These are phyloP conservation scores for Dasypogon diadema DNA, from an alignment of 2,888 invertebrate genomes.

Conservation along the genomic window DNA sequence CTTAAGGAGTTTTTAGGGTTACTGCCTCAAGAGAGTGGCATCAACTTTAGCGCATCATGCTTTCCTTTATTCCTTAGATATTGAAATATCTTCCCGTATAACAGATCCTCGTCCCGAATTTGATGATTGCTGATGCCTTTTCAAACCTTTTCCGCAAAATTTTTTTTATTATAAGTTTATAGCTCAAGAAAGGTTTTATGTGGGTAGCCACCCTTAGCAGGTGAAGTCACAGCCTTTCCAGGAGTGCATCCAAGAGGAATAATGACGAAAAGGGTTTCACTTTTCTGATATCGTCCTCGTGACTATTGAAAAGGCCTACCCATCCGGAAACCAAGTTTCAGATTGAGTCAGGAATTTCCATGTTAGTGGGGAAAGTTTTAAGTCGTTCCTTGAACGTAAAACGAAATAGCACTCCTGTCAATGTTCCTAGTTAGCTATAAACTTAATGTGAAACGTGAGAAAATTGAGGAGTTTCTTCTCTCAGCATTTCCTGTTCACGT, in stretches of 20 bases:
- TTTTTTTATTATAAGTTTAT: conserved; percentile 38
- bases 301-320: conserved; percentile 8
- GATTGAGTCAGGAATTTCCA: conserved; percentile 31
- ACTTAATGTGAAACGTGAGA: conserved; percentile 37
- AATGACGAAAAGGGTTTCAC: conserved; percentile 28
- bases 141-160: conserved; percentile 32
- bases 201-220: conserved; percentile 40
- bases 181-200: conserved; percentile 29
- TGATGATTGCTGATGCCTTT: conserved; percentile 34
- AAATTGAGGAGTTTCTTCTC: conserved; percentile 17
- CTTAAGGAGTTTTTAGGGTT: conserved; percentile 6
- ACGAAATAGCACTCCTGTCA: neutral
- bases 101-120: conserved; percentile 14
- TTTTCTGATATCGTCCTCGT: neutral
- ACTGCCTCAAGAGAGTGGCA: neutral
- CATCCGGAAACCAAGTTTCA: conserved; percentile 18
- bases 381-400: neutral
- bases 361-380: neutral
- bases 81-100: conserved; percentile 24
- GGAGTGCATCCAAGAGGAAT: conserved; percentile 39
- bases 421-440: conserved; percentile 34
- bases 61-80: neutral
- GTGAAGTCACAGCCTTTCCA: conserved; percentile 28
- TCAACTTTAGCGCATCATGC: conserved; percentile 7
- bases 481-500: neutral